Evolutionary conservation across 1,140 invertebrate species (phyloP), one percentile per base, ranked within the genome.

Genomic region (Caenorhabditis tropicalis): DNA sequence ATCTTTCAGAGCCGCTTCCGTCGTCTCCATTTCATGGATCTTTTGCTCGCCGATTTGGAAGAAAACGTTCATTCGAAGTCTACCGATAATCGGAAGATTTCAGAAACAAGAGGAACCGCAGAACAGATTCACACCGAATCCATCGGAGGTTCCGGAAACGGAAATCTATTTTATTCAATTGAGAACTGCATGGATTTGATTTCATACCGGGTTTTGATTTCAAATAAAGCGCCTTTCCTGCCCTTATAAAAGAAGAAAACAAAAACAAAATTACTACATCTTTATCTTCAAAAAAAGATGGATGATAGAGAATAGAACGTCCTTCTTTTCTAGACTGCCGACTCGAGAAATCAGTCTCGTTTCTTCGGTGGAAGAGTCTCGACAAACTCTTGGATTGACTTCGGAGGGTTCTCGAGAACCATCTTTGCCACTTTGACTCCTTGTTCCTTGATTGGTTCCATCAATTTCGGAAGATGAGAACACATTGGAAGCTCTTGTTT

Each of bases 141-240:
- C 21, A 6, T 33, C 58, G 16, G 29, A 65, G 19, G 58, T 65
- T 33, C 33, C 58, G 15, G 58, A 65, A 36, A 10, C 29, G 9
- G 58, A 65, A n/a, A n/a, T 65, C 10, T 65, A 65, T 36, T 65
- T 65, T 36, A 65, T 65, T 33, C 58, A 65, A 16, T n/a, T 65
- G 15, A 33, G 36, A n/a, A 65, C 33, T 33, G 58, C 58, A 65
- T 65, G 58, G 58, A 31, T 65, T 56, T 56, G n/a, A n/a, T n/a
- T n/a, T n/a, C n/a, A n/a, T n/a, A n/a, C n/a, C n/a, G n/a, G n/a
- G n/a, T n/a, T n/a, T n/a, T n/a, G n/a, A n/a, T n/a, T n/a, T n/a
- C n/a, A n/a, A n/a, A n/a, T n/a, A n/a, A n/a, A n/a, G n/a, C n/a
- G n/a, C n/a, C n/a, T n/a, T n/a, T n/a, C n/a, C n/a, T n/a, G n/a